A percentile compares a stretch with the other conserved stretches of the same genome.
These are phyloP conservation scores for Alosa sapidissima DNA, from an alignment of 2,797 vertebrate genomes.

Conservation along the genomic window DNA sequence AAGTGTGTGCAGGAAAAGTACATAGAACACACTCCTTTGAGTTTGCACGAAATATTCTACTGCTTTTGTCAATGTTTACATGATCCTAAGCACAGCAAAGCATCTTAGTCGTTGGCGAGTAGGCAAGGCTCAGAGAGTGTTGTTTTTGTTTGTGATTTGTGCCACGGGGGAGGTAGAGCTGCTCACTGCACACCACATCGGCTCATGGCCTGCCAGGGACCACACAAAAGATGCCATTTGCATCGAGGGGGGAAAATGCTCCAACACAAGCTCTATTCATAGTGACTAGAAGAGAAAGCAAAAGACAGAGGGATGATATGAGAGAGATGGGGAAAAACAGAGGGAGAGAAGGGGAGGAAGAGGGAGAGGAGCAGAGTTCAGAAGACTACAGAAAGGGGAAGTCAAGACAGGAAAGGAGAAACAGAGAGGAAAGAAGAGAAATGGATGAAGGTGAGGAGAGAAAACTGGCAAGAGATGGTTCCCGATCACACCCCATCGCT, in stretches of 20 bases:
- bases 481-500: too few relatives aligned
- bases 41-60: background rate
- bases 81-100: background rate
- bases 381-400: too few relatives aligned
- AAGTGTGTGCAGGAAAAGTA: background rate
- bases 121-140: background rate
- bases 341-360: background rate
- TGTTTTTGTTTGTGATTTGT: background rate
- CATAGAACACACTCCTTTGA: background rate
- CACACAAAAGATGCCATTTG: slow-evolving; percentile 42
- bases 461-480: too few relatives aligned
- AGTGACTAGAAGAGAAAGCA: background rate
- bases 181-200: background rate
- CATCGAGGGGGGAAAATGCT: slow-evolving; percentile 43
- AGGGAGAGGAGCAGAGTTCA: background rate
- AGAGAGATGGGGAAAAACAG: background rate
- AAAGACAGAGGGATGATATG: slow-evolving; percentile 8
- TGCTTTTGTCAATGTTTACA: background rate
- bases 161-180: background rate
- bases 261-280: slow-evolving; percentile 40
- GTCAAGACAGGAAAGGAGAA: too few relatives aligned
- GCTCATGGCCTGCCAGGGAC: slow-evolving; percentile 44
- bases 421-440: too few relatives aligned
- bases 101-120: background rate
- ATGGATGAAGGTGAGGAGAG: too few relatives aligned